Base-by-base conservation (phyloP, 2,113 vertebrate genomes). In the Meleagris gallopavo region DNA sequence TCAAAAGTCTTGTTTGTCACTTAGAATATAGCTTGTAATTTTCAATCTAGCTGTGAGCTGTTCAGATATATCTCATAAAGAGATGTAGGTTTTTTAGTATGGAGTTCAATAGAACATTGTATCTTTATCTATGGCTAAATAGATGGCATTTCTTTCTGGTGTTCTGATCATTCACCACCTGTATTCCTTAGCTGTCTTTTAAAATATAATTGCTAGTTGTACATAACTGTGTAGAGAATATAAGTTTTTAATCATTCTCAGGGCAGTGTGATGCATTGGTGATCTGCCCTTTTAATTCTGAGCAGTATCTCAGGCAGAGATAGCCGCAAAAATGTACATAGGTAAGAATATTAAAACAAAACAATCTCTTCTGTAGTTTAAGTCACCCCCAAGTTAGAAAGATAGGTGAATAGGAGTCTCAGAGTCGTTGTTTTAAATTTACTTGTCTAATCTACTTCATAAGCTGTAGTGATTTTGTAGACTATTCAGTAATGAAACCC, bases 71-170 rank as follows among this genome's bases (percentile, higher is more conserved):
- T 11, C 65, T 81, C 17, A 54, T 74, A 29, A 88, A 65, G 34
- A 57, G 14, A 52, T 61, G 7, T 46, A 18, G 32, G 45, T 62
- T 27, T 19, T 65, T 83, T 8, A 72, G 15, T 13, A 14, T 29
- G 9, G 13, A 24, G 62, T 74, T 93, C 46, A 55, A 17, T 40
- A 71, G 41, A 21, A 43, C 32, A n/a, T 19, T 52, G 0, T 60
- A 13, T 72, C 9, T 48, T 78, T 71, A 60, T 11, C 17, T 67
- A 7, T 50, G 36, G 30, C 10, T 75, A 67, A 60, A 14, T 29
- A 36, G 1, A 2, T 71, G 11, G 10, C 4, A 0, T 52, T 86
- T 83, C 11, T 16, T 70, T 12, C 14, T 0, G 30, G 0, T 83
- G 70, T 40, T 21, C 62, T 88, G 61, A 43, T 46, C 13, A n/a